Base-by-base conservation (phyloP, 2,888 invertebrate genomes). In the Drosophila nr. fundita region DNA sequence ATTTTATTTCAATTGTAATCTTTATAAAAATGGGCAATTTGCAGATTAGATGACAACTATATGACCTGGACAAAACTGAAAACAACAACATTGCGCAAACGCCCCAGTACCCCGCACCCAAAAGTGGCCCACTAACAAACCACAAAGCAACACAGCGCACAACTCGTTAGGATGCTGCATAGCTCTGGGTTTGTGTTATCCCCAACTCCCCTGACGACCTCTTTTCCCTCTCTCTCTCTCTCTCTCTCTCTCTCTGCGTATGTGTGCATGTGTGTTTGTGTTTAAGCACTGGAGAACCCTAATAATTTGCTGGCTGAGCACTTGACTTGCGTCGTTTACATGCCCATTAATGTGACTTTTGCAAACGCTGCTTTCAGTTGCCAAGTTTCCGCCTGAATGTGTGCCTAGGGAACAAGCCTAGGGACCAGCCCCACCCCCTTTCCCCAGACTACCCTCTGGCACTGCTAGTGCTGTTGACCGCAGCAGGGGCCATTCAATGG, bases 311-410 rank as follows among this genome's bases (percentile, higher is more conserved):
- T 85, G 80, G 82, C 78, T 57, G 80, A 76, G 89, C 87, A 85
- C 85, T 85, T 85, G 82, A 86, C 79, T 77, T 77, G 77, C 74
- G 66, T 76, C 83, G 80, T 70, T 82, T 76, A 81, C 84, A 83
- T 86, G 85, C 65, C 78, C 89, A 85, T 87, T 89, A 87, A 87
- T 82, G 78, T 83, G 78, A 83, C 84, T 88, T 83, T 87, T 88
- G 85, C 82, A 69, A 70, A 78, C 84, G 84, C 66, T 76, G 89
- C 81, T 68, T 24, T 36, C 73, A 60, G 40, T 54, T 54, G 45
- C 30, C 36, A n/a, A 52, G 48, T 48, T 58, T 42, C 30, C 48
- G 70, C 52, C 60, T 57, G 68, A 72, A 81, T 70, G 78, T 65
- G 73, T 58, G 76, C 49, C 76, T 64, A 52, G 82, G 71, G 82